A percentile compares a stretch with the other conserved stretches of the same genome.
These are phyloP conservation scores for Gerosis bhagava DNA, from an alignment of 2,888 invertebrate species.

Conservation along the genomic window DNA sequence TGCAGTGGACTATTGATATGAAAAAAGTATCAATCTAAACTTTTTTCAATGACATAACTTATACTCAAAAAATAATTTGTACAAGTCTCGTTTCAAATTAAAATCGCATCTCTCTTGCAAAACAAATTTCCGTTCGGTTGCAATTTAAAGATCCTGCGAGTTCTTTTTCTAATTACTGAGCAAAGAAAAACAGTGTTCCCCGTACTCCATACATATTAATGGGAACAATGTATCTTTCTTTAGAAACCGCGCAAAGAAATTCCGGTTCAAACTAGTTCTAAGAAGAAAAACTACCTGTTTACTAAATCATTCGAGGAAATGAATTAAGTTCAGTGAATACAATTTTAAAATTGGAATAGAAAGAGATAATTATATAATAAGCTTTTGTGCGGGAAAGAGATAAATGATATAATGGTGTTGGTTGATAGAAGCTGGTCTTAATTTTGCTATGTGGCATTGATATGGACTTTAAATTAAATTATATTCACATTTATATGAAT, in stretches of 20 bases:
- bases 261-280: constrained; percentile 28
- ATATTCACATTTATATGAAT: too few relatives aligned
- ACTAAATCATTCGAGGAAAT: constrained; percentile 40
- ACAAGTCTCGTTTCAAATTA: constrained; percentile 28
- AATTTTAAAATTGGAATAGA: constrained; percentile 38
- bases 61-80: too few relatives aligned
- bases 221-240: constrained; percentile 22
- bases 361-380: constrained; percentile 33
- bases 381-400: constrained; percentile 30
- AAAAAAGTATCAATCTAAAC: too few relatives aligned
- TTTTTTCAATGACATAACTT: too few relatives aligned
- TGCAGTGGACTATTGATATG: too few relatives aligned
- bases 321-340: constrained; percentile 40
- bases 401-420: constrained; percentile 38
- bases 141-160: constrained; percentile 8
- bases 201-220: constrained; percentile 22
- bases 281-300: constrained; percentile 38
- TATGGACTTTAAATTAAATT: too few relatives aligned
- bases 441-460: constrained; percentile 45
- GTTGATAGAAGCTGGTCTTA: constrained; percentile 43
- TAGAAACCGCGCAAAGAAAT: constrained; percentile 24
- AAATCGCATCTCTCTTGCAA: constrained; percentile 8
- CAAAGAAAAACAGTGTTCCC: constrained; percentile 18
- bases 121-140: constrained; percentile 9
- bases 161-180: constrained; percentile 11